Conservation (phyloP, 1,140 invertebrate species). For the Ditylenchus dipsaci region DNA sequence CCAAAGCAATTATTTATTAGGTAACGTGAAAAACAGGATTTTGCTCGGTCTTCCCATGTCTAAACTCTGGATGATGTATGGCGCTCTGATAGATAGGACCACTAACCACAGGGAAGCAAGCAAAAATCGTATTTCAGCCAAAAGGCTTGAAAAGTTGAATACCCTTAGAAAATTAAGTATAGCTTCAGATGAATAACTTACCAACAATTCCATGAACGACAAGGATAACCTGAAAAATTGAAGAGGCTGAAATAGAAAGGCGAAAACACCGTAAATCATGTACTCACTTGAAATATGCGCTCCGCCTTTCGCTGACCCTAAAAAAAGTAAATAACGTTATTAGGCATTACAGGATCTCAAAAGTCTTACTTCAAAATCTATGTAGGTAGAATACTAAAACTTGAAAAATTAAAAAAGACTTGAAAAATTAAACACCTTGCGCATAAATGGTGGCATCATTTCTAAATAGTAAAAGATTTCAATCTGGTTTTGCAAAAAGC, state of each 20-base stretch:
- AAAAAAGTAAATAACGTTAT: slow-evolving; percentile 28
- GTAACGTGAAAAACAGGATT: too few relatives aligned
- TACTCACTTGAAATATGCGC: slow-evolving; percentile 35
- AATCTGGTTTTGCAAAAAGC: neutral
- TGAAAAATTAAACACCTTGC: too few relatives aligned
- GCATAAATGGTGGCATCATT: neutral
- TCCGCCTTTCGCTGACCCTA: slow-evolving; percentile 39
- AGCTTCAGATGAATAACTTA: neutral
- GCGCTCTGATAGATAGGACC: too few relatives aligned
- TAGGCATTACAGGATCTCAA: neutral
- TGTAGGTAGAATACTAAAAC: neutral
- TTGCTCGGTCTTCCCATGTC: too few relatives aligned
- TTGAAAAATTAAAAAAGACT: neutral
- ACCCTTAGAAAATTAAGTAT: neutral
- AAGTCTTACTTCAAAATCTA: neutral
- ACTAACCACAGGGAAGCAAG: too few relatives aligned
- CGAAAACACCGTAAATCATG: neutral
- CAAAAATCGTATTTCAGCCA: too few relatives aligned
- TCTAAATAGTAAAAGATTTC: neutral
- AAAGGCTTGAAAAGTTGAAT: too few relatives aligned
- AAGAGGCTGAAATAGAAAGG: slow-evolving; percentile 14
- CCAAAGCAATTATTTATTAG: too few relatives aligned
- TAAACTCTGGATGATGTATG: too few relatives aligned
- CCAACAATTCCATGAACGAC: neutral
- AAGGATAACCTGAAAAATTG: neutral